A percentile compares a stretch with the other conserved stretches of the same genome.
Evolutionary conservation across 2,113 vertebrate genomes (phyloP).

Genomic region (Dipodomys spectabilis): DNA sequence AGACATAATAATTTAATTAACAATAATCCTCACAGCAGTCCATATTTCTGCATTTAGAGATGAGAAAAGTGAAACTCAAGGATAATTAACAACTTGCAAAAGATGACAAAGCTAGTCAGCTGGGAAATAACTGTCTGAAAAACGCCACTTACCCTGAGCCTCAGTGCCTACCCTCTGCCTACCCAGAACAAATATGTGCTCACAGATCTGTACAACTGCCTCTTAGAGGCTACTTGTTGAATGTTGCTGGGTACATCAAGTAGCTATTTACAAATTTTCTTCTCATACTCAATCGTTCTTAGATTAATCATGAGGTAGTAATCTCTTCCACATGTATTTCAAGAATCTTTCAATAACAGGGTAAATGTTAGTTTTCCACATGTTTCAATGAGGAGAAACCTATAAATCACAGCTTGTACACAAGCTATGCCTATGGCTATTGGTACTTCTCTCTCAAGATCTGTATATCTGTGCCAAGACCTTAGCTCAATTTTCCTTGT

Average conservation of each 20-base stretch:
- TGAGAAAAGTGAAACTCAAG: neutral
- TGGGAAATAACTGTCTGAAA: neutral
- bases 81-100: neutral
- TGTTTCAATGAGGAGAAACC: neutral
- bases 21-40: neutral
- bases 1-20: neutral
- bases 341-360: neutral
- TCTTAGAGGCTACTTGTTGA: neutral
- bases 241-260: neutral
- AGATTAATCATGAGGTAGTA: neutral
- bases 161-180: neutral
- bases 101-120: neutral
- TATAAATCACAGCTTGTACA: too few species aligned
- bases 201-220: neutral
- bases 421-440: neutral
- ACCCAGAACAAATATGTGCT: neutral
- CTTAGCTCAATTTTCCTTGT: neutral
- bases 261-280: neutral
- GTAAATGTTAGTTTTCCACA: neutral
- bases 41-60: conserved; percentile 18
- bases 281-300: neutral
- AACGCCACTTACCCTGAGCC: neutral
- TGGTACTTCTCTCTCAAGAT: neutral
- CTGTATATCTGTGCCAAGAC: neutral
- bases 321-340: neutral